Evolutionary conservation across 2,888 invertebrate species (phyloP), one percentile per base, ranked within the genome.

Genomic region (Lypha dubia): DNA sequence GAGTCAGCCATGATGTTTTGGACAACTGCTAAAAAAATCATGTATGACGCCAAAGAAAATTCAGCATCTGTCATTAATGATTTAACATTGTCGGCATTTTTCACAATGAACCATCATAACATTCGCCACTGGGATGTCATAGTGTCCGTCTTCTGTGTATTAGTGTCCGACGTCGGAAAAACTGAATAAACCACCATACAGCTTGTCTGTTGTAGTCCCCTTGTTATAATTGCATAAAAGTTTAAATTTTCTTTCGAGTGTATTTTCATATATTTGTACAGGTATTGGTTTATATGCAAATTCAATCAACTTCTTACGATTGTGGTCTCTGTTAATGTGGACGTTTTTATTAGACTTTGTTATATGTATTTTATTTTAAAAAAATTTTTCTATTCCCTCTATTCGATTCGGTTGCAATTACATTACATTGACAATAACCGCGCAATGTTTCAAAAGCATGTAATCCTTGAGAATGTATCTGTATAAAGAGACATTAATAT

Each of bases 371-470:
- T 56, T 58, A 38, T 62, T 46, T 28, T 53, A 28, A 28, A 22
- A 58, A 28, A 20, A 28, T 67, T 76, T 56, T 70, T 83, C 46
- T 74, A 74, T 71, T 71, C 28, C 38, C 73, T 67, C 22, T 73
- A 51, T 67, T 65, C 65, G 53, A 65, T 65, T 71, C 71, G 49
- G 67, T 63, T 82, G 76, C 63, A 75, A 70, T 81, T 63, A 51
- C 76, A 81, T 80, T 83, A 79, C 85, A 85, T 85, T 85, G 85
- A 83, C 83, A 85, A 85, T 85, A 85, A 80, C 85, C 85, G 83
- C 83, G 83, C 71, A 68, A 68, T 79, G 75, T 83, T 68, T 86
- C 80, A 77, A 80, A 81, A 74, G 79, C 83, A 83, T 74, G 83
- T 81, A 86, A 81, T 86, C 85, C 85, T 86, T 86, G 85, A 83